Base-by-base conservation (phyloP, 2,888 invertebrate species). In the Ichneumoninae sp. region DNA sequence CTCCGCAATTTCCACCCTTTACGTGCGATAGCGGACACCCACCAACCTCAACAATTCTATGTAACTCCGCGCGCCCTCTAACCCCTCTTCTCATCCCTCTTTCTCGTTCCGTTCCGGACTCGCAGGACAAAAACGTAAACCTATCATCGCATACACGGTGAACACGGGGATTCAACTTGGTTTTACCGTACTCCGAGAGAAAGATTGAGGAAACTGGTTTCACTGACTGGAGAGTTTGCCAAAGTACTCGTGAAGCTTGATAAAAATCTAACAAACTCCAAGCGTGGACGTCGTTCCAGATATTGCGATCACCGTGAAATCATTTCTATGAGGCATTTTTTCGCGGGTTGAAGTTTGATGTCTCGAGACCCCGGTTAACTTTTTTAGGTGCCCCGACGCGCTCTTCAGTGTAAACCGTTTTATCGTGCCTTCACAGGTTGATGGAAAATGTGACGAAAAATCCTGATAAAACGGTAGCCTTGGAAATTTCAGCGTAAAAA, bases 1-100 rank as follows among this genome's bases (percentile, higher is more conserved):
- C 70, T 84, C 78, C 52, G 71, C 84, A 84, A 84, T 84, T 84
- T 82, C 65, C 79, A 65, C 54, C 82, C 74, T 40, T 71, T 54
- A 57, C 70, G 66, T 74, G 69, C 75, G 65, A 66, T 22, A 68
- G 82, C 70, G 82, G 57, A 70, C 52, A 79, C 44, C 44, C 72
- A 70, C 65, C 44, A 79, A 68, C 72, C 78, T 70, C 81, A 78
- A 84, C 84, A 82, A 82, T 77, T 84, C 74, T 74, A 54, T 68
- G 68, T 26, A 70, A 78, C 78, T 68, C 57, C 68, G 19, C 52
- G 68, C 69, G 13, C 5, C 22, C 50, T 33, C 57, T 69, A n/a
- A 62, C 62, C 30, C 33, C 33, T 62, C 26, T 33, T 62, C 16
- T 16, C 65, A 30, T 70, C 65, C 65, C 66, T 66, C 65, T 57